Base-by-base conservation (phyloP, 2,888 invertebrate species). In the Lasius fuliginosus region DNA sequence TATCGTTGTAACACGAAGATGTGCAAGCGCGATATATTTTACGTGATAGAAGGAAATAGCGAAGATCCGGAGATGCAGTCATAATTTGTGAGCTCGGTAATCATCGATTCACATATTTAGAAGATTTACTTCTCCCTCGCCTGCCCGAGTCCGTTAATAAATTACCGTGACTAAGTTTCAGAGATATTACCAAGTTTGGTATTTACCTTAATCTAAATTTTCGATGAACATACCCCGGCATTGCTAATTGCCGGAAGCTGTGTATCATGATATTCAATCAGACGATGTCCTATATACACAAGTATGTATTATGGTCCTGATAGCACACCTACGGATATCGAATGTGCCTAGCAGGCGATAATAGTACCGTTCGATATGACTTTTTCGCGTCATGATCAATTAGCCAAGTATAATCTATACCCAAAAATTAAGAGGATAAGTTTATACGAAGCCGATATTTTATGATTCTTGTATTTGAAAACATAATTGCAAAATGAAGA, bases 61-160 rank as follows among this genome's bases (percentile, higher is more conserved):
- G 71, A 46, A 46, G 58, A 60, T 69, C 69, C 27, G 46, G 60
- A 81, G 27, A 36, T 71, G 60, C 46, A 81, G 36, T 60, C 42
- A 62, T 62, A 71, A 60, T 60, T 71, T 60, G 79, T 71, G 36
- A 81, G 71, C 62, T 60, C 60, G 36, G 67, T 86, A 82, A 87
- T 87, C 76, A 74, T 84, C 74, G 69, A 85, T 89, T 88, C 86
- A 81, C 85, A 83, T 88, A 87, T 86, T 88, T 85, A 82, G 79
- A 33, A 73, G 77, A 86, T 85, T 81, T 64, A 46, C 27, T 67
- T 3, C 40, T 18, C 27, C 42, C 23, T 12, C 40, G 40, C 18
- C 30, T 65, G 71, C 67, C 69, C 46, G 83, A 60, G 23, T 81
- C 46, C 71, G 82, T 86, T 86, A 85, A 89, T 88, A 86, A 89